Evolutionary conservation across 2,888 invertebrate species (phyloP).

Genomic region (Rhagophthalmus giganteus): DNA sequence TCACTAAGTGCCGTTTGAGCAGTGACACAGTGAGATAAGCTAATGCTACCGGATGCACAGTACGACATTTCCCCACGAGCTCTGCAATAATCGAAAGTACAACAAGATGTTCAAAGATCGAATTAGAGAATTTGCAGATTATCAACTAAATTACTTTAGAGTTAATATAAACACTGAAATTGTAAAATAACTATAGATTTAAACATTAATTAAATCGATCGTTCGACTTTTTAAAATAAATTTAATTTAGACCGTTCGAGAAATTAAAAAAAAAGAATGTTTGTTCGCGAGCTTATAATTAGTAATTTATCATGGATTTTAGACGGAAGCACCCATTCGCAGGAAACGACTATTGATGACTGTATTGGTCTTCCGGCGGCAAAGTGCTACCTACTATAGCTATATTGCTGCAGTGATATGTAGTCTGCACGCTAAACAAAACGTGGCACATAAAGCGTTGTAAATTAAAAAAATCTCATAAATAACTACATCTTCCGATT

Average conservation of each 20-base stretch:
- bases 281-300: conserved; percentile 7
- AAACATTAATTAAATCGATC: too few species aligned
- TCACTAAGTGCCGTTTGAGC: conserved; percentile 26
- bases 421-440: conserved; percentile 33
- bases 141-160: conserved; percentile 18
- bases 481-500: conserved; percentile 28
- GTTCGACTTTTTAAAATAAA: too few species aligned
- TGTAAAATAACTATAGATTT: too few species aligned
- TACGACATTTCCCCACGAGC: conserved; percentile 19
- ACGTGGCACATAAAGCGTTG: conserved; percentile 25
- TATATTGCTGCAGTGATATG: conserved; percentile 30
- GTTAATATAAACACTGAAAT: conserved; percentile 12
- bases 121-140: conserved; percentile 13
- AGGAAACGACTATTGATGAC: conserved; percentile 31
- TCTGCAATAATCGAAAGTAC: conserved; percentile 17
- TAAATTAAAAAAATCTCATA: conserved; percentile 32
- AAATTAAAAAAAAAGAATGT: too few species aligned
- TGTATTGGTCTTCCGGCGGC: conserved; percentile 31
- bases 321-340: conserved; percentile 20
- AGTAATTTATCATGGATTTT: conserved; percentile 16
- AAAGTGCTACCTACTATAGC: conserved; percentile 25
- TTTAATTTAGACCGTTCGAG: too few species aligned
- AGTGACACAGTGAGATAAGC: conserved; percentile 27
- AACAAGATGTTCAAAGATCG: conserved; percentile 19
- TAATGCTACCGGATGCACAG: conserved; percentile 28